Conservation (phyloP, 2,113 vertebrate species). For the Ahaetulla prasina region DNA sequence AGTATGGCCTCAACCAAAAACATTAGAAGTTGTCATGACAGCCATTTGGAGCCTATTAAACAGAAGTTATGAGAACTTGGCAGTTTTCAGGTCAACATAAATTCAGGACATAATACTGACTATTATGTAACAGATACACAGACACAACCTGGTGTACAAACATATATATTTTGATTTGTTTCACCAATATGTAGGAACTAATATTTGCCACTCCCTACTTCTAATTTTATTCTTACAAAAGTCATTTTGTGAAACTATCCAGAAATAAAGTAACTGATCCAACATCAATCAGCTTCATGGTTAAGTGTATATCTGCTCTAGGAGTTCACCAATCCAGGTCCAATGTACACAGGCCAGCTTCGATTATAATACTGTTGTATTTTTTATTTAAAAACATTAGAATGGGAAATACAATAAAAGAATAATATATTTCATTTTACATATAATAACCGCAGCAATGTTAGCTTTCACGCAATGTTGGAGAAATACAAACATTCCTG, state of each 20-base stretch:
- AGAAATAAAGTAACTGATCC: background rate
- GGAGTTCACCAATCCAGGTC: background rate
- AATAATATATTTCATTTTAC: no score
- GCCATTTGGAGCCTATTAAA: background rate
- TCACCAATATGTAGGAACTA: background rate
- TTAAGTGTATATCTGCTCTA: background rate
- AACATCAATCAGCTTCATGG: background rate
- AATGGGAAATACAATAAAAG: no score
- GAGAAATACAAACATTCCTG: no score
- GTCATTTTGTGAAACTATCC: background rate
- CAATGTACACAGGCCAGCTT: background rate
- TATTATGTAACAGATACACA: background rate
- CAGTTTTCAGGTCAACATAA: background rate
- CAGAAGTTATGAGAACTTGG: conserved; percentile 6
- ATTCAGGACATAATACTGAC: conserved; percentile 1
- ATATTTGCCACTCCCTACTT: background rate
- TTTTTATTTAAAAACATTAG: background rate
- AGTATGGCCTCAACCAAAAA: conserved; percentile 20
- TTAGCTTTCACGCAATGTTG: no score
- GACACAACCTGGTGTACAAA: background rate
- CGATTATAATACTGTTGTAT: background rate
- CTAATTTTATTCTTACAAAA: background rate
- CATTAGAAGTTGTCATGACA: conserved; percentile 4
- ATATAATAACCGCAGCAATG: no score
- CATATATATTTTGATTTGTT: background rate